Percentiles rank a stretch among this genome's conserved stretches.
These are phyloP conservation scores for Malurus melanocephalus DNA, from an alignment of 2,113 vertebrate genomes.

Conservation along the genomic window DNA sequence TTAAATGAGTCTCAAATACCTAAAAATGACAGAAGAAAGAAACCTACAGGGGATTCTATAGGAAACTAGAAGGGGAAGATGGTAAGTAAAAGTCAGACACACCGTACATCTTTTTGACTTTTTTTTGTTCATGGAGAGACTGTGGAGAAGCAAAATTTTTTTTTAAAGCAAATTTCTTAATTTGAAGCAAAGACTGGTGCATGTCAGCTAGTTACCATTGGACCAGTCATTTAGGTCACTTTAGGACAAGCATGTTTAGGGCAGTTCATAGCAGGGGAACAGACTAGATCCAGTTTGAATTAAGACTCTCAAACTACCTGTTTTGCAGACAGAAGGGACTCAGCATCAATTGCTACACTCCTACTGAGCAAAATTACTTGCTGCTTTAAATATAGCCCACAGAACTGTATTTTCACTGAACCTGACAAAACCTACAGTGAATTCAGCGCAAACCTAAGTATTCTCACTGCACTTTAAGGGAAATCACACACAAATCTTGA, in stretches of 20 bases:
- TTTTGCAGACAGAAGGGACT: slow-evolving; percentile 35
- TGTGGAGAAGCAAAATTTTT: not conserved
- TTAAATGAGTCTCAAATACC: not conserved
- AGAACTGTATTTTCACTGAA: not conserved
- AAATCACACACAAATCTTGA: not conserved
- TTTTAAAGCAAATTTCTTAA: not conserved
- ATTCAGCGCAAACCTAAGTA: not conserved
- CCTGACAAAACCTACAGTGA: not conserved
- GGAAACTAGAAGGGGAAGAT: not conserved
- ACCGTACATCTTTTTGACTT: not conserved
- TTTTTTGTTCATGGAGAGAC: not conserved
- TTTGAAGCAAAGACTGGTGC: not conserved
- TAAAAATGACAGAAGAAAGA: not conserved
- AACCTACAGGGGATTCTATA: no score
- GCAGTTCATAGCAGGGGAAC: not conserved
- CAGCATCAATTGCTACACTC: slow-evolving; percentile 12
- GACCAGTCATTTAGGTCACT: not conserved
- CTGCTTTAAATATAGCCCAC: slow-evolving; percentile 30
- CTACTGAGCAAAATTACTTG: slow-evolving; percentile 39
- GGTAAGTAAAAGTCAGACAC: not conserved
- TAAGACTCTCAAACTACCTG: not conserved
- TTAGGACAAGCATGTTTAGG: not conserved
- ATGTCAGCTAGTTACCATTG: not conserved
- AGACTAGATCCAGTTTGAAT: not conserved
- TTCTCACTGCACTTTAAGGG: not conserved